Evolutionary conservation across 2,113 vertebrate species (phyloP).

Genomic region (Ictalurus punctatus): DNA sequence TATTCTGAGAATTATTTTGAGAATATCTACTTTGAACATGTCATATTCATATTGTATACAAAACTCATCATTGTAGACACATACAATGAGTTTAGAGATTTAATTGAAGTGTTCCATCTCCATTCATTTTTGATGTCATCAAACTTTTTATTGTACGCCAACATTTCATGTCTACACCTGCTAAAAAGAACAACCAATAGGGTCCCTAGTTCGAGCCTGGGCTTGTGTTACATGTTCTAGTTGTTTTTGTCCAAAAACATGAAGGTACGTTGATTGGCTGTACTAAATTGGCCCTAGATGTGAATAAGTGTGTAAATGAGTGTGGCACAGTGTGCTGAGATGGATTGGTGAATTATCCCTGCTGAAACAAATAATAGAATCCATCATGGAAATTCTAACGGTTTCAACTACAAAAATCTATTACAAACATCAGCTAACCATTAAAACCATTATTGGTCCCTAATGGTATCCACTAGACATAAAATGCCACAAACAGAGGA

Average conservation of each 20-base stretch:
- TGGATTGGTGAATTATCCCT: no score
- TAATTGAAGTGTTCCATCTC: not conserved
- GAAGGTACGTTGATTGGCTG: not conserved
- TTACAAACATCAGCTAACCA: no score
- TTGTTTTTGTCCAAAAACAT: not conserved
- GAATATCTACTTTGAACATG: not conserved
- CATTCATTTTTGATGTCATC: not conserved
- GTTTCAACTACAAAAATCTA: no score
- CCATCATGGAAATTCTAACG: no score
- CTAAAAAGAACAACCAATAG: not conserved
- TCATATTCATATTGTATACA: no score
- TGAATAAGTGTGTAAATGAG: not conserved
- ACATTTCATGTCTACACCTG: not conserved
- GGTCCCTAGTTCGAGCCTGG: not conserved
- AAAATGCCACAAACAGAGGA: no score
- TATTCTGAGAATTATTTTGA: not conserved
- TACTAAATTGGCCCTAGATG: not conserved
- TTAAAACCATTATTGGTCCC: no score
- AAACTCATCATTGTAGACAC: not conserved
- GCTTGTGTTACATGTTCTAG: not conserved
- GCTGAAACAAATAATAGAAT: no score
- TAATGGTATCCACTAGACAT: no score
- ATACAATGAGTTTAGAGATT: not conserved
- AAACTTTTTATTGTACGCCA: not conserved
- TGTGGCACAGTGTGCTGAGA: not conserved